Base-by-base conservation (phyloP, 2,797 vertebrate genomes). In the Pipistrellus kuhlii region DNA sequence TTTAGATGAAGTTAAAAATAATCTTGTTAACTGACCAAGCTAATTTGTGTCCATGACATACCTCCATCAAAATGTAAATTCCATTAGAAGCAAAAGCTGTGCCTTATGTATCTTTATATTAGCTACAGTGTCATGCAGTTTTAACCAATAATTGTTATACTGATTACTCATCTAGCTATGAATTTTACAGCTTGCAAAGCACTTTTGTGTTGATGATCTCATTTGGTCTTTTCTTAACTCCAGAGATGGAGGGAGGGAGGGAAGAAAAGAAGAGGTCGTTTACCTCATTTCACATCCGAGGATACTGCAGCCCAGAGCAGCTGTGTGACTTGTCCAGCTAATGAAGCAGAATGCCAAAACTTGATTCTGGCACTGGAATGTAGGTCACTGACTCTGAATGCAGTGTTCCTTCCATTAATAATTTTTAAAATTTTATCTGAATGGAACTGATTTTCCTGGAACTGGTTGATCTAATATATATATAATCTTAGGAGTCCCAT, bases 141-240 rank as follows among this genome's bases (percentile, higher is more conserved):
- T 86, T 93, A 7, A 7, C 14, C 21, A n/a, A 86, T 89, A 59
- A 84, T 91, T 66, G 86, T 81, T 80, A 76, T 9, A 51, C 2
- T n/a, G 66, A 94, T 71, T 66, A 21, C 18, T 94, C 92, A 55
- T 76, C 38, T 71, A 72, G 41, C 55, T 87, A 6, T 53, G 64
- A 27, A 38, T 89, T 82, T 93, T 84, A 76, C 14, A 85, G 27
- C 84, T 92, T 94, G 44, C 30, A 30, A 83, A 90, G 41, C 38
- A 66, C 35, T 85, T 92, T 83, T 23, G 38, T 41, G 23, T 44
- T 73, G 32, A 88, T 53, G 51, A 72, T 86, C 35, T 88, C 80
- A 84, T 85, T 75, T 86, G 38, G 32, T 32, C 23, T 85, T 85
- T 82, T 75, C 72, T 84, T 27, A 35, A 68, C 25, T 46, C 53